Conservation (phyloP, 1,140 invertebrate species). For the Drosophila kohkoa region DNA sequence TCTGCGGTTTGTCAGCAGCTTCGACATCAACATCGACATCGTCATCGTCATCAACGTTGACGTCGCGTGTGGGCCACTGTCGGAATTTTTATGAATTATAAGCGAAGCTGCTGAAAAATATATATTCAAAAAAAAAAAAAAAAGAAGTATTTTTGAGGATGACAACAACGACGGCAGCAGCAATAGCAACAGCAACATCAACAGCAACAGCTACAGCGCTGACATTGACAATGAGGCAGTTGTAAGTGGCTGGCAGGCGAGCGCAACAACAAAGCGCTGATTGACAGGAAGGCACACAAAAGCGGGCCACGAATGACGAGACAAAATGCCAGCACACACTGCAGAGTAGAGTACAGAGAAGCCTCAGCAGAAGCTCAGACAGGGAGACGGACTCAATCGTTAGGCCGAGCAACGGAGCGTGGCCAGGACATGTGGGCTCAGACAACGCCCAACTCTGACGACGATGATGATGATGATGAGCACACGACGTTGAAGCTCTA, state of each 20-base stretch:
- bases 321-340: constrained; percentile 35
- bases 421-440: constrained; percentile 69
- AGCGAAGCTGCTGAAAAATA: constrained; percentile 61
- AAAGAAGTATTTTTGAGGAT: constrained; percentile 53
- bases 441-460: constrained; percentile 19
- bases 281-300: constrained; percentile 70
- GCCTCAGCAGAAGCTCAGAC: background rate
- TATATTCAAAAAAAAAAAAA: constrained; percentile 48
- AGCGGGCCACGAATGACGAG: constrained; percentile 38
- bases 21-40: constrained; percentile 21
- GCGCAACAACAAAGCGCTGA: constrained; percentile 75
- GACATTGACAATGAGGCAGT: constrained; percentile 80
- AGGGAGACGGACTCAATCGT: constrained; percentile 54
- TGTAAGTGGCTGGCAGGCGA: constrained; percentile 71
- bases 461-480: background rate
- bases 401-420: constrained; percentile 73
- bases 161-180: constrained; percentile 24
- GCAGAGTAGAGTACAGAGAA: background rate
- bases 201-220: constrained; percentile 18
- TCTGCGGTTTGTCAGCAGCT: constrained; percentile 69
- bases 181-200: background rate
- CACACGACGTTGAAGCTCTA: constrained; percentile 27
- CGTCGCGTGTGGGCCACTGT: constrained; percentile 59
- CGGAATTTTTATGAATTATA: constrained; percentile 81
- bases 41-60: constrained; percentile 14